Conservation (phyloP, 2,113 vertebrate species). For the Xerus inauris region DNA sequence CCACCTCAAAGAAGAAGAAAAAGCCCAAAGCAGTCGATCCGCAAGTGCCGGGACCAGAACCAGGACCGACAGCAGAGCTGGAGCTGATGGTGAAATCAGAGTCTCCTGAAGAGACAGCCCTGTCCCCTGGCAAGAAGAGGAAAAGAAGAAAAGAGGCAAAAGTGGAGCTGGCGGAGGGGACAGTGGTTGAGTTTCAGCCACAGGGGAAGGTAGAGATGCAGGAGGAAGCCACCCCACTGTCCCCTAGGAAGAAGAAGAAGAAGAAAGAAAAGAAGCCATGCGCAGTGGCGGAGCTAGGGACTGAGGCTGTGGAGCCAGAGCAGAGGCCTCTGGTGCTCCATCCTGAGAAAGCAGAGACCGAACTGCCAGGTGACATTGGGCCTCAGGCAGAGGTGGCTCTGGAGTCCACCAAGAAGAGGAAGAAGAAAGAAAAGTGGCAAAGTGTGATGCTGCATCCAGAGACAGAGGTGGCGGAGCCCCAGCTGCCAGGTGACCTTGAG, state of each 20-base stretch:
- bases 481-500: neutral
- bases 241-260: constrained; percentile 23
- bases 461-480: neutral
- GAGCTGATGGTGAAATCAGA: neutral
- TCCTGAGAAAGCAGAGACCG: neutral
- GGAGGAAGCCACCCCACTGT: neutral
- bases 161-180: neutral
- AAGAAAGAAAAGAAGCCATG: constrained; percentile 38
- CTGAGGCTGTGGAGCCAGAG: neutral
- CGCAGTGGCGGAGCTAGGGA: neutral
- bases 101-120: neutral
- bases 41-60: neutral
- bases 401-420: constrained; percentile 40
- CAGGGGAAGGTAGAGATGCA: neutral
- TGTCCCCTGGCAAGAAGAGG: neutral
- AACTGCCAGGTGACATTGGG: rapidly evolving
- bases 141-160: neutral
- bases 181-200: neutral
- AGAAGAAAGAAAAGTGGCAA: constrained; percentile 51
- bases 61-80: neutral
- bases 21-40: neutral
- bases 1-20: constrained; percentile 41
- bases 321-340: neutral
- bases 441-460: neutral
- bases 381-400: neutral